Conservation (phyloP, 1,140 invertebrate genomes). For the Alviniconcha marisindica region DNA sequence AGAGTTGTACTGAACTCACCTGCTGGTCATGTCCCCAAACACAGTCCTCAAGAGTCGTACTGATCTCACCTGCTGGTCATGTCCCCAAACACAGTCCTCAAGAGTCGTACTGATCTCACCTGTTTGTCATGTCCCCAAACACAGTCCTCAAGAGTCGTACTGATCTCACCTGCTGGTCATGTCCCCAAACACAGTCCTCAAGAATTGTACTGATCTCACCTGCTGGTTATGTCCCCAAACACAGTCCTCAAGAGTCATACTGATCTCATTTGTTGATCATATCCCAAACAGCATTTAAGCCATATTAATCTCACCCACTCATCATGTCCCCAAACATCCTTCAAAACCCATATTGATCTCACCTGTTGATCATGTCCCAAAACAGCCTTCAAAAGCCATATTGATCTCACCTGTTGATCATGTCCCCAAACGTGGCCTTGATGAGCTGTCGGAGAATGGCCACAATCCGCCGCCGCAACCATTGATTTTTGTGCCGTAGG, state of each 20-base stretch:
- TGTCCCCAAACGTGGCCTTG: constrained; percentile 89
- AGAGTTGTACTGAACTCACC: no score
- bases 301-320: constrained; percentile 76
- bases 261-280: background rate
- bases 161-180: background rate
- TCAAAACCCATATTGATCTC: background rate
- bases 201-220: background rate
- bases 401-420: constrained; percentile 82
- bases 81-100: no score
- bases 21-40: no score
- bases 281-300: background rate
- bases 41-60: no score
- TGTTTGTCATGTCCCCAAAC: constrained; percentile 1
- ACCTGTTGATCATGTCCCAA: constrained; percentile 1
- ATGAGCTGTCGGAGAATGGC: constrained; percentile 87
- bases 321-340: background rate
- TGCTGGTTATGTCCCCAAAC: background rate
- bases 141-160: background rate
- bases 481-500: constrained; percentile 90
- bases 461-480: constrained; percentile 89
- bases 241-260: no score
- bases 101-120: no score
- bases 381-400: no score
- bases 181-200: background rate
- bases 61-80: no score